phyloP scores from a whole-genome alignment of 2,888 invertebrate species.

The Schizotus pectinicornis region DNA sequence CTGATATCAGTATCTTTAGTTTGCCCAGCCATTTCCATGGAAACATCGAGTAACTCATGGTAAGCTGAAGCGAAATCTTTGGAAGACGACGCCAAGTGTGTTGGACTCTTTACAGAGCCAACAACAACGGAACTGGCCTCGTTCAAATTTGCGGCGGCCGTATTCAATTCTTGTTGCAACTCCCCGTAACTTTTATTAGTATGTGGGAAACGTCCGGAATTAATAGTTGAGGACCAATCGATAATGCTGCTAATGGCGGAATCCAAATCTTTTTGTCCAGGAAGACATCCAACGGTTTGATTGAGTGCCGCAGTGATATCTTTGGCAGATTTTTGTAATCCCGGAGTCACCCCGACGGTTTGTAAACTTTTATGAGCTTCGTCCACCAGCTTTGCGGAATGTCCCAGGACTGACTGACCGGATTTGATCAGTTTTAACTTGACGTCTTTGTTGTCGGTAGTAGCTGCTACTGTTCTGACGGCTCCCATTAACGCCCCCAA shows the following conservation, averaged over 20 bases:
- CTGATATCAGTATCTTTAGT: constrained; percentile 77
- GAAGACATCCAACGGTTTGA: constrained; percentile 82
- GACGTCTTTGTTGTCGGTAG: constrained; percentile 65
- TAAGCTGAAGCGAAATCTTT: constrained; percentile 80
- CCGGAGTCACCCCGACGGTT: constrained; percentile 68
- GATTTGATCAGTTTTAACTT: constrained; percentile 67
- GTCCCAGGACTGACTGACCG: constrained; percentile 80
- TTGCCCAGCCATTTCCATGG: constrained; percentile 86
- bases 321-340: constrained; percentile 76
- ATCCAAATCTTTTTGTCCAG: constrained; percentile 95
- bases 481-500: constrained; percentile 74
- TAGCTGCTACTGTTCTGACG: constrained; percentile 76
- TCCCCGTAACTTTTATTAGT: constrained; percentile 78
- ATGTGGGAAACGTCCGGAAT: constrained; percentile 76
- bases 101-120: constrained; percentile 73
- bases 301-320: constrained; percentile 68
- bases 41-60: constrained; percentile 76
- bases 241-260: constrained; percentile 83
- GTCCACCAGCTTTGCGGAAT: constrained; percentile 78
- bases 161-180: constrained; percentile 83
- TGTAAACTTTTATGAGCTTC: constrained; percentile 80
- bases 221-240: constrained; percentile 75
- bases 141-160: constrained; percentile 83
- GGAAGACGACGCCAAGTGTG: constrained; percentile 75
- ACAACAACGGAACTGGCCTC: constrained; percentile 85